Percentiles rank a stretch among this genome's conserved stretches.
Conservation (phyloP, 2,113 vertebrate genomes). For the Hoplias malabaricus region DNA sequence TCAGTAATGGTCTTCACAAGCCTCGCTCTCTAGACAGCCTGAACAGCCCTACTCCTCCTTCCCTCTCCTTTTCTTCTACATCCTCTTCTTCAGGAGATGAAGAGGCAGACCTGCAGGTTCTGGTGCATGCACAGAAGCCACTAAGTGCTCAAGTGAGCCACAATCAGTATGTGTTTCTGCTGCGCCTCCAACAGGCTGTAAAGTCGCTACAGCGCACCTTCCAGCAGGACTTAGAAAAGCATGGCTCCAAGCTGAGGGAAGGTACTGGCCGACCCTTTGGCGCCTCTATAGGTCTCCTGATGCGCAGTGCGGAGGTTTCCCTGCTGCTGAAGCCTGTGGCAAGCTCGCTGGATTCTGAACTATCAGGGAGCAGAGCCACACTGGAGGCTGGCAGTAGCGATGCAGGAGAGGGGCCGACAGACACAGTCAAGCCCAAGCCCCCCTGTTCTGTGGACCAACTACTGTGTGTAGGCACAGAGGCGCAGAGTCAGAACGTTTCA, state of each 20-base stretch:
- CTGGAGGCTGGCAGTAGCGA: constrained; percentile 64
- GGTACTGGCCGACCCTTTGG: constrained; percentile 76
- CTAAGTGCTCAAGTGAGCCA: constrained; percentile 93
- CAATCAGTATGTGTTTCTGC: constrained; percentile 89
- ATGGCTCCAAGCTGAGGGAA: constrained; percentile 68
- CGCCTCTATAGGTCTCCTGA: constrained; percentile 84
- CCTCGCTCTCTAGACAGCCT: constrained; percentile 69
- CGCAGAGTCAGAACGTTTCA: constrained; percentile 72
- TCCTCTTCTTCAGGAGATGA: constrained; percentile 54
- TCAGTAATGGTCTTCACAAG: constrained; percentile 75
- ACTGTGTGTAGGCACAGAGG: constrained; percentile 74
- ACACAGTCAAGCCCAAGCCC: constrained; percentile 33
- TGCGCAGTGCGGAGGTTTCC: constrained; percentile 90
- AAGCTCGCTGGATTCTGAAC: constrained; percentile 75
- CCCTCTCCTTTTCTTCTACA: constrained; percentile 39
- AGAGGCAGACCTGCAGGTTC: constrained; percentile 84
- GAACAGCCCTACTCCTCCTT: constrained; percentile 51
- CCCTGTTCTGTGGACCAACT: constrained; percentile 76
- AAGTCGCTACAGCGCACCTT: constrained; percentile 85
- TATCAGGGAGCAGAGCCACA: constrained; percentile 78
- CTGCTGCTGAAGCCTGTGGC: constrained; percentile 87
- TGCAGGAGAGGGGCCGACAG: constrained; percentile 3
- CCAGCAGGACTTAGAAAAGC: constrained; percentile 85
- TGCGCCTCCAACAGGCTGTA: constrained; percentile 89
- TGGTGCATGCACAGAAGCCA: constrained; percentile 87